A percentile compares a stretch with the other conserved stretches of the same genome.
Evolutionary conservation across 2,797 vertebrate genomes (phyloP).

Genomic region (Etheostoma nigrum): DNA sequence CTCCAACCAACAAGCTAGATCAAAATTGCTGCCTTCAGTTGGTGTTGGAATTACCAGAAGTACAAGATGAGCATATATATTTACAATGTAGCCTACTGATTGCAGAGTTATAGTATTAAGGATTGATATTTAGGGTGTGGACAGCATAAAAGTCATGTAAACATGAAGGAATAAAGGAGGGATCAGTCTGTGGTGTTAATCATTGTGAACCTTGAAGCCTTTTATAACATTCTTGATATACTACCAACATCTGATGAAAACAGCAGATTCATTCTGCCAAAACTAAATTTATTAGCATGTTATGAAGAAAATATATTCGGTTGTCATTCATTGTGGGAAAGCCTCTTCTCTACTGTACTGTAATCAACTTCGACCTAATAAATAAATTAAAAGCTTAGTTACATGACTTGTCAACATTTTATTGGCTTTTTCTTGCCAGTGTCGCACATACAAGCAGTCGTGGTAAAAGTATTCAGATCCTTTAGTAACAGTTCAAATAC

Average conservation of each 20-base stretch:
- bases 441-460: neutral
- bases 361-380: neutral
- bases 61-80: neutral
- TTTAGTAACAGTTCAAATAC: neutral
- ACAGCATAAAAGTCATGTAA: neutral
- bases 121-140: constrained; percentile 23
- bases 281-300: neutral
- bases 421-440: neutral
- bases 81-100: neutral
- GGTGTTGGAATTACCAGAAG: constrained; percentile 9
- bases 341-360: neutral
- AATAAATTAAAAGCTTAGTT: neutral
- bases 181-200: neutral
- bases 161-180: neutral
- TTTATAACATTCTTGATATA: constrained; percentile 1
- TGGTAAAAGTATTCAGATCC: neutral
- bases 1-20: neutral
- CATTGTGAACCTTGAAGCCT: neutral
- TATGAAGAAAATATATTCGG: neutral
- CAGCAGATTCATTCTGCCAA: neutral
- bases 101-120: neutral
- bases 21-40: constrained; percentile 31
- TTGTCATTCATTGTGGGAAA: neutral
- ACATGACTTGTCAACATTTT: neutral
- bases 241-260: neutral